Percentiles rank a stretch among this genome's conserved stretches.
phyloP scores from a whole-genome alignment of 2,888 invertebrate genomes.

The Panzeria rudis region DNA sequence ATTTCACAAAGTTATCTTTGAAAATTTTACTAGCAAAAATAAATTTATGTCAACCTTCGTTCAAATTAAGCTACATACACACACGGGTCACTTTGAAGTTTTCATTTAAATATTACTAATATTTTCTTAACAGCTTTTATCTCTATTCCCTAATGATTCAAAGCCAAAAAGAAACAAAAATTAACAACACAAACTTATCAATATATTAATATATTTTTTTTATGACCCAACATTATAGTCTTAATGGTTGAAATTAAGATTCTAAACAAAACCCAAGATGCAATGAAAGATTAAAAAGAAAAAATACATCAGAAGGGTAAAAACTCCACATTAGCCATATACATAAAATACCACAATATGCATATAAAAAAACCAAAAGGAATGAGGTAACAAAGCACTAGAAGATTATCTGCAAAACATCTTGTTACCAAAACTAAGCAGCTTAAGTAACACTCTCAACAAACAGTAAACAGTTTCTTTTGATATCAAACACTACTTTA shows the following conservation, averaged over 20 bases:
- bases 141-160: slow-evolving; percentile 58
- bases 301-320: slow-evolving; percentile 40
- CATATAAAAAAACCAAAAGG: slow-evolving; percentile 1
- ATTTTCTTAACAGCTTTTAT: slow-evolving; percentile 25
- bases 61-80: background rate
- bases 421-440: slow-evolving; percentile 67
- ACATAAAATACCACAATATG: slow-evolving; percentile 32
- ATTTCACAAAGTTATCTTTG: background rate
- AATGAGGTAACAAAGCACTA: slow-evolving; percentile 36
- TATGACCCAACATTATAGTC: slow-evolving; percentile 58
- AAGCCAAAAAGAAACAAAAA: background rate
- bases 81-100: slow-evolving; percentile 40
- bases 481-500: background rate
- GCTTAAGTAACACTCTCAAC: slow-evolving; percentile 53
- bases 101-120: slow-evolving; percentile 5
- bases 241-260: slow-evolving; percentile 58
- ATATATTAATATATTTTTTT: slow-evolving; percentile 58
- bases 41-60: background rate
- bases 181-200: slow-evolving; percentile 21
- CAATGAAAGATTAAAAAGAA: background rate
- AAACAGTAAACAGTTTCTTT: background rate
- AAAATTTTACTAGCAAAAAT: background rate
- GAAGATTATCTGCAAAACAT: slow-evolving; percentile 66
- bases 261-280: slow-evolving; percentile 36
- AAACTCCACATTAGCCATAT: slow-evolving; percentile 35